Percentiles rank a stretch among this genome's conserved stretches.
Conservation (phyloP, 1,140 invertebrate genomes). For the Papilio xuthus region DNA sequence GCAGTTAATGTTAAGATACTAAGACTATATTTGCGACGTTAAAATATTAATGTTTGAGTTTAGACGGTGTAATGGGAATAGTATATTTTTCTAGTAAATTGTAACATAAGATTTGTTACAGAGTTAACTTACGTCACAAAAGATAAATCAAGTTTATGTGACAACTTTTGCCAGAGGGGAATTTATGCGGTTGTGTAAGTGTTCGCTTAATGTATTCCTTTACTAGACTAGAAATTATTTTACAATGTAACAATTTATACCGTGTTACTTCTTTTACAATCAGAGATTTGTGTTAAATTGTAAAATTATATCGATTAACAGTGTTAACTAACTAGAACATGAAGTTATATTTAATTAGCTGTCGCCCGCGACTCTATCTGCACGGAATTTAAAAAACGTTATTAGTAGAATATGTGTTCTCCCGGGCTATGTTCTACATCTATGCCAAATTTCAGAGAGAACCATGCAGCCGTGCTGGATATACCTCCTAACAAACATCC, state of each 20-base stretch:
- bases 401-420: too few species aligned
- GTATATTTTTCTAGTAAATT: constrained; percentile 59
- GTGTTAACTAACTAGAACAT: background rate
- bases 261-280: background rate
- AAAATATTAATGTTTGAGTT: constrained; percentile 21
- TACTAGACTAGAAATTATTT: constrained; percentile 52
- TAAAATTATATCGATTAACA: background rate
- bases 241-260: constrained; percentile 36
- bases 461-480: too few species aligned
- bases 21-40: background rate
- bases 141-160: constrained; percentile 80
- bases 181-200: constrained; percentile 72
- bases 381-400: too few species aligned
- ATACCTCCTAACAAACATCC: too few species aligned
- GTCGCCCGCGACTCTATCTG: too few species aligned
- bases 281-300: background rate
- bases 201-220: constrained; percentile 61
- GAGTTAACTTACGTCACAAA: constrained; percentile 70
- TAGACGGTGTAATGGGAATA: constrained; percentile 38
- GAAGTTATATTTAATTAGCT: background rate
- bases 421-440: too few species aligned
- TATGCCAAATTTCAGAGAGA: too few species aligned
- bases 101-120: constrained; percentile 68
- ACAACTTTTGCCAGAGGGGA: constrained; percentile 67
- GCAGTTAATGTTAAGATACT: background rate